Percentiles rank a stretch among this genome's conserved stretches.
These are phyloP conservation scores for Pomacea maculata DNA, from an alignment of 1,140 invertebrate species.

Conservation along the genomic window DNA sequence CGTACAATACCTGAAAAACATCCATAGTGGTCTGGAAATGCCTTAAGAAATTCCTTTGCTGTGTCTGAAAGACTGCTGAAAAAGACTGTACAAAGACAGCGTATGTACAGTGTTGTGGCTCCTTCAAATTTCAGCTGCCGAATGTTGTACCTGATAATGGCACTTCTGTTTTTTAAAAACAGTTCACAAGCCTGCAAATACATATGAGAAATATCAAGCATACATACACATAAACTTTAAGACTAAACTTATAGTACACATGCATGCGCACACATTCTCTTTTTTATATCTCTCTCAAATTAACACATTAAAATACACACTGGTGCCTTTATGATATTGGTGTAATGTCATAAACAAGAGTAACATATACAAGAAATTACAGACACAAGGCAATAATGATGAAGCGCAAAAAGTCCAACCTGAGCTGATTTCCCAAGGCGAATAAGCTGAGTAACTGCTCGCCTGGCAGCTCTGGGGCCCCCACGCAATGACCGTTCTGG, in stretches of 20 bases:
- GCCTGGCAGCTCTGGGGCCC: constrained; percentile 86
- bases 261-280: no score
- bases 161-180: constrained; percentile 85
- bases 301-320: no score
- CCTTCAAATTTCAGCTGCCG: constrained; percentile 89
- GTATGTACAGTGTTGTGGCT: constrained; percentile 84
- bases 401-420: constrained; percentile 36
- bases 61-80: constrained; percentile 90
- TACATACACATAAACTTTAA: neutral
- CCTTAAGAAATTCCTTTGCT: constrained; percentile 83
- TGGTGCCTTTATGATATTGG: no score
- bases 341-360: no score
- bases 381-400: no score
- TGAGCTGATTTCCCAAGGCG: constrained; percentile 78
- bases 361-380: no score
- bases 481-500: constrained; percentile 86
- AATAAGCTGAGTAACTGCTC: constrained; percentile 88
- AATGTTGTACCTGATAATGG: constrained; percentile 82
- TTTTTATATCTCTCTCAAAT: no score
- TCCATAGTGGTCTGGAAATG: constrained; percentile 76
- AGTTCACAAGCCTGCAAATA: constrained; percentile 79
- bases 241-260: no score
- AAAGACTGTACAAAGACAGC: constrained; percentile 85
- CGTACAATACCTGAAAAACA: constrained; percentile 73
- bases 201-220: constrained; percentile 7